A percentile compares a stretch with the other conserved stretches of the same genome.
These are phyloP conservation scores for Ammospiza caudacuta DNA, from an alignment of 2,113 vertebrate genomes.

Conservation along the genomic window DNA sequence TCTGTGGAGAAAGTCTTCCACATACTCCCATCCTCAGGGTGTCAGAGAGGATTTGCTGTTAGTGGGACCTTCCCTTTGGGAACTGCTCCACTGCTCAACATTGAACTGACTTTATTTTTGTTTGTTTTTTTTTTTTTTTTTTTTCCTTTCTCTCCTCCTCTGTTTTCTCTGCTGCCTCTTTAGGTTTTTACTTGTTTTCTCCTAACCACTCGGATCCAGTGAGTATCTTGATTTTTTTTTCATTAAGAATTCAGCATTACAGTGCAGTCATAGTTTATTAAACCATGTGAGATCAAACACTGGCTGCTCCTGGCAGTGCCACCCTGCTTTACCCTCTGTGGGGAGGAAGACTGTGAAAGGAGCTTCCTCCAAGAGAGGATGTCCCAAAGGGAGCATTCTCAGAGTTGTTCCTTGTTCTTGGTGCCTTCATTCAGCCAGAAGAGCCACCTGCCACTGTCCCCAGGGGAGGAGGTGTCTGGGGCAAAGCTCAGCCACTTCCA, in stretches of 20 bases:
- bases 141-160: background rate
- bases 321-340: background rate
- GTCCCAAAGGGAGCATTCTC: background rate
- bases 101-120: background rate
- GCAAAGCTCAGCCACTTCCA: background rate
- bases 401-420: background rate
- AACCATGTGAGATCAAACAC: background rate
- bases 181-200: slow-evolving; percentile 97
- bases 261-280: background rate
- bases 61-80: background rate
- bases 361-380: background rate
- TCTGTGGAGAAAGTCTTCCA: background rate
- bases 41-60: background rate
- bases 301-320: background rate
- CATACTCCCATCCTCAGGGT: background rate
- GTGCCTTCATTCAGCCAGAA: background rate
- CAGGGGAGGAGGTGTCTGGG: background rate
- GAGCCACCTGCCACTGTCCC: background rate
- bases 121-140: background rate
- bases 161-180: background rate
- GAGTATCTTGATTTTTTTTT: slow-evolving; percentile 61
- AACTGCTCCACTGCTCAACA: background rate
- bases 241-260: background rate
- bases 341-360: background rate
- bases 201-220: slow-evolving; percentile 89